Base-by-base conservation (phyloP, 2,113 vertebrate genomes). In the Pachypanchax playfairii region DNA sequence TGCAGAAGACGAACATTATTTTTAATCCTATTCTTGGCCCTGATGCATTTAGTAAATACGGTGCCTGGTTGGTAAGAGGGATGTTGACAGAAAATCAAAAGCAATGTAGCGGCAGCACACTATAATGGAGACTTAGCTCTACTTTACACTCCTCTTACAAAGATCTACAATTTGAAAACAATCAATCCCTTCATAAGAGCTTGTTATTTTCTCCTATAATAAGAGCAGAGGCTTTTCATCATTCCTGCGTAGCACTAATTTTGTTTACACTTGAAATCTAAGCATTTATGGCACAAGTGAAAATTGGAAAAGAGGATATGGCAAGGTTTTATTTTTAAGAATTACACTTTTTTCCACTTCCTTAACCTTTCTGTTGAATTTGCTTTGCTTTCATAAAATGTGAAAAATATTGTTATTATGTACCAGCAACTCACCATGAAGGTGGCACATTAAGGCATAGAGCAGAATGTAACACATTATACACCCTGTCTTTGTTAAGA, bases 81-180 rank as follows among this genome's bases (percentile, higher is more conserved):
- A 90, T 88, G 89, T 87, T 92, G 90, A 91, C 88, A 91, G 90
- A 89, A 92, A 92, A 92, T 92, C 89, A 90, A 92, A 90, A 88
- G 88, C 87, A 80, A 85, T 87, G 88, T 82, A 80, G 85, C 73
- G 62, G 79, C 80, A 73, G 70, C 77, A 56, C 84, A 82, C 84
- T 77, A 87, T 91, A 91, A 92, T 91, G 86, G 87, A 88, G 88
- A 91, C 87, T 90, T 90, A 91, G 89, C 88, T 88, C 84, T 88
- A 88, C 90, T 91, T 91, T 91, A 91, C 88, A 90, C 89, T 88
- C 87, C 87, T 88, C 84, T 84, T 88, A 89, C 85, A 91, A 90
- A 92, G 86, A 92, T 89, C 79, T 84, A 88, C 75, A 82, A 86
- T 91, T 89, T 84, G 79, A 89, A 89, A 90, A 92, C 90, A 91